These are phyloP conservation scores for Progne subis DNA, from an alignment of 2,113 vertebrate genomes.

Conservation along the genomic window DNA sequence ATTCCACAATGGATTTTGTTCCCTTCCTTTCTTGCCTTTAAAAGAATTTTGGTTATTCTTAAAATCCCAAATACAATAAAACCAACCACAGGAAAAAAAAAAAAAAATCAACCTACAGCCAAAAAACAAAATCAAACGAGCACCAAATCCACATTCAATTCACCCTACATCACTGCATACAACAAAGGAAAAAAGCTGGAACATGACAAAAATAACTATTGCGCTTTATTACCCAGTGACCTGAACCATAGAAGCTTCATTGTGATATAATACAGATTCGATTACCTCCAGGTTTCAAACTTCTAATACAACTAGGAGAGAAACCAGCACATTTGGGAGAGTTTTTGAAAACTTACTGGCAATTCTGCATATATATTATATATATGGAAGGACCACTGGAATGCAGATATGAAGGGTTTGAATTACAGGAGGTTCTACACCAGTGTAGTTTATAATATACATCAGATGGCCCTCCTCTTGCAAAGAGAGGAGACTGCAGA, in stretches of 20 bases:
- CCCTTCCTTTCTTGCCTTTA: background rate
- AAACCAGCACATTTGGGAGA: background rate
- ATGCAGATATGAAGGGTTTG: background rate
- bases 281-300: background rate
- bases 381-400: background rate
- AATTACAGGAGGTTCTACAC: background rate
- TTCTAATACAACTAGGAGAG: background rate
- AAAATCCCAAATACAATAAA: background rate
- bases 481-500: background rate
- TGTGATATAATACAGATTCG: background rate
- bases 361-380: background rate
- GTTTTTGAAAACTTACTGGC: background rate
- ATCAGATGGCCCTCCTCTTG: background rate
- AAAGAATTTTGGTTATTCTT: background rate
- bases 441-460: background rate
- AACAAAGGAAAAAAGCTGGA: background rate
- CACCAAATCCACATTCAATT: background rate
- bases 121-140: background rate
- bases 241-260: background rate
- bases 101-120: background rate
- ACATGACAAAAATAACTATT: background rate
- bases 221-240: background rate
- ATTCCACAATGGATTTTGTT: background rate
- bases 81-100: background rate
- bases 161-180: background rate